A percentile compares a stretch with the other conserved stretches of the same genome.
Evolutionary conservation across 2,888 invertebrate genomes (phyloP).

Genomic region (Neoascia interrupta): DNA sequence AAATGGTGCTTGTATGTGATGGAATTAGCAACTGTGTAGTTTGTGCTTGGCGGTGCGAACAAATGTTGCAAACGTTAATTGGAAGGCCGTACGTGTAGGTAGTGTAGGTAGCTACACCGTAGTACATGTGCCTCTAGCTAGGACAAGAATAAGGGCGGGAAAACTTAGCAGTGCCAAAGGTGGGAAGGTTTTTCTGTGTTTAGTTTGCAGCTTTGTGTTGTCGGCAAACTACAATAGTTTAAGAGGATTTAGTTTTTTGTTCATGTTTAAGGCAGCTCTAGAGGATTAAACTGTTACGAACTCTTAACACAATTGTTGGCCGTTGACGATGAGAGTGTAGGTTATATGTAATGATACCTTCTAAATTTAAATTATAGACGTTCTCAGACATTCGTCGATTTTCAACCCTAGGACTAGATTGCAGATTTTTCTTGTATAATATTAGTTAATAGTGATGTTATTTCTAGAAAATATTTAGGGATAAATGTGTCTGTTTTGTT

Average conservation of each 20-base stretch:
- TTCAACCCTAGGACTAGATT: too few relatives aligned
- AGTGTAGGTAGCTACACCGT: neutral
- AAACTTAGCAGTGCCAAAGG: conserved; percentile 52
- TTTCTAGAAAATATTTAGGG: too few relatives aligned
- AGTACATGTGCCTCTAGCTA: neutral
- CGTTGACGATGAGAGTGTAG: conserved; percentile 1
- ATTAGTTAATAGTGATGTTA: too few relatives aligned
- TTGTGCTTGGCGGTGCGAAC: conserved; percentile 23
- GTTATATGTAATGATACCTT: too few relatives aligned
- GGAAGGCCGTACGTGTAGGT: conserved; percentile 9
- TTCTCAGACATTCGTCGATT: too few relatives aligned
- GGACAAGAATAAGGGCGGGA: conserved; percentile 29
- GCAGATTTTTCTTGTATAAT: too few relatives aligned
- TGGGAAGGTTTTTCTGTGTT: conserved; percentile 30
- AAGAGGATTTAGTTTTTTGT: conserved; percentile 46
- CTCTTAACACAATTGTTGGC: neutral
- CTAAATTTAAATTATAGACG: too few relatives aligned
- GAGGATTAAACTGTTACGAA: conserved; percentile 53
- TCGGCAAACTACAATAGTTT: conserved; percentile 46
- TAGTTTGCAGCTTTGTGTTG: conserved; percentile 39
- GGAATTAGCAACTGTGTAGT: conserved; percentile 36
- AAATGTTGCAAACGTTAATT: conserved; percentile 56
- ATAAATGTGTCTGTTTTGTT: too few relatives aligned
- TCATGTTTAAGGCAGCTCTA: neutral
- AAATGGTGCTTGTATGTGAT: conserved; percentile 19